Base-by-base conservation (phyloP, 2,888 invertebrate genomes). In the Cryptocephalus primarius region DNA sequence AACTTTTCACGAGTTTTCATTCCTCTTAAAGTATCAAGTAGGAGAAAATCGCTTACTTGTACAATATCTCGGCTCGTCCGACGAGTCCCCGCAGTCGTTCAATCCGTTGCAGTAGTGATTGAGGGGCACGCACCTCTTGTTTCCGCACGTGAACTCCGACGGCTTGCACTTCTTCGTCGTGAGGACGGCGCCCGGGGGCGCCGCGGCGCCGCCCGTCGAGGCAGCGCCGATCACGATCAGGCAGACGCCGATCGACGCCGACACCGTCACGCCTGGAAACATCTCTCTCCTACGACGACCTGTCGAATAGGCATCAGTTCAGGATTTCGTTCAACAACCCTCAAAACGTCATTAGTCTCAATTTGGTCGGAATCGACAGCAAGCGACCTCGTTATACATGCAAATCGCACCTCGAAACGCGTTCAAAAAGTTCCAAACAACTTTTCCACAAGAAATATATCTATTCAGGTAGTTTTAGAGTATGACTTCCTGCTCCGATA, bases 31-130 rank as follows among this genome's bases (percentile, higher is more conserved):
- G 9, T 34, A 34, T 34, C 34, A 34, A n/a, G 4, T 33, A 33
- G n/a, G 4, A 11, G 14, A 40, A 10, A 8, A 4, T 13, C 55
- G 82, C 87, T 85, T 71, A 88, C 88, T 83, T 68, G 87, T 83
- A 65, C 88, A 88, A 70, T 84, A 83, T 59, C 85, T 75, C 12
- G 86, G 86, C 63, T 88, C 88, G 64, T 88, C 88, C 32, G 85
- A 82, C 4, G 80, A 78, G 64, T 88, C 88, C 1, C 85, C 86
- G 61, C 88, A 88, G 64, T 89, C 85, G 67, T 87, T 83, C 54
- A 77, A 74, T 54, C 82, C 83, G 66, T 88, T 85, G 70, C 88
- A 88, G 67, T 79, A 88, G 66, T 80, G 77, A 70, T 85, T 87
- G 55, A 83, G 75, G 40, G 78, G 72, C 50, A 85, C 72, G 63